Percentiles rank a stretch among this genome's conserved stretches.
phyloP scores from a whole-genome alignment of 2,113 vertebrate species.

The Chroicocephalus ridibundus region DNA sequence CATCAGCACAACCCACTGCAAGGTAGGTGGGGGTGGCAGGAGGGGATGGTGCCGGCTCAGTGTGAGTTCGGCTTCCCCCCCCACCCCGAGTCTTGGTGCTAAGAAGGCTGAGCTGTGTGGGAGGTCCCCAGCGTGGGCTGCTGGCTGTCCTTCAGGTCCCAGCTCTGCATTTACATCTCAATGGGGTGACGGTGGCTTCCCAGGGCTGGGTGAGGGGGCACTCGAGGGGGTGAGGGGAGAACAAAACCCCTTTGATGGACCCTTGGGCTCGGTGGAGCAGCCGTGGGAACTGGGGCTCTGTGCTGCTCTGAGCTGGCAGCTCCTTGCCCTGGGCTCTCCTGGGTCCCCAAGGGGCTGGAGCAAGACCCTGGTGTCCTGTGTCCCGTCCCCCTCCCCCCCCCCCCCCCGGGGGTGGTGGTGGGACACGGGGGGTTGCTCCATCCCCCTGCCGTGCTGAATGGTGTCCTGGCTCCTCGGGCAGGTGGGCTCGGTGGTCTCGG shows the following conservation, averaged over 20 bases:
- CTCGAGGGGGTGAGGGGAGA: not conserved
- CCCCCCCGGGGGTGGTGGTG: not conserved
- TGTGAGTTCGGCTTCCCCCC: fast-evolving
- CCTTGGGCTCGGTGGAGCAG: not conserved
- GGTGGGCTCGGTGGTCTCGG: conserved; percentile 94
- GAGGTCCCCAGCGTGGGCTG: not conserved
- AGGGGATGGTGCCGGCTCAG: fast-evolving
- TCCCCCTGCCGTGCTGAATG: fast-evolving
- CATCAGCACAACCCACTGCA: conserved; percentile 97
- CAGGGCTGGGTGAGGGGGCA: not conserved
- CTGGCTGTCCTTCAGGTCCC: not conserved
- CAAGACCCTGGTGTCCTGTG: not conserved
- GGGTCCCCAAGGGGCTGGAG: not conserved
- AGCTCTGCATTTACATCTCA: not conserved
- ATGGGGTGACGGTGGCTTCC: not conserved
- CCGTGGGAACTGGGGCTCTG: fast-evolving
- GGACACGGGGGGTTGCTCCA: not conserved
- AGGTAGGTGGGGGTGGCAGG: conserved; percentile 73
- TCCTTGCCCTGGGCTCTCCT: not conserved
- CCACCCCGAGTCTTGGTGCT: too few species aligned
- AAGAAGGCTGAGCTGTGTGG: fast-evolving
- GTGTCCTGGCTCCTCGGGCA: not conserved
- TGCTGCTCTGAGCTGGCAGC: not conserved
- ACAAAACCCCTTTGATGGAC: not conserved
- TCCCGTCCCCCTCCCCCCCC: too few species aligned